Percentiles rank a stretch among this genome's conserved stretches.
Conservation (phyloP, 2,113 vertebrate species). For the Sturnus vulgaris region DNA sequence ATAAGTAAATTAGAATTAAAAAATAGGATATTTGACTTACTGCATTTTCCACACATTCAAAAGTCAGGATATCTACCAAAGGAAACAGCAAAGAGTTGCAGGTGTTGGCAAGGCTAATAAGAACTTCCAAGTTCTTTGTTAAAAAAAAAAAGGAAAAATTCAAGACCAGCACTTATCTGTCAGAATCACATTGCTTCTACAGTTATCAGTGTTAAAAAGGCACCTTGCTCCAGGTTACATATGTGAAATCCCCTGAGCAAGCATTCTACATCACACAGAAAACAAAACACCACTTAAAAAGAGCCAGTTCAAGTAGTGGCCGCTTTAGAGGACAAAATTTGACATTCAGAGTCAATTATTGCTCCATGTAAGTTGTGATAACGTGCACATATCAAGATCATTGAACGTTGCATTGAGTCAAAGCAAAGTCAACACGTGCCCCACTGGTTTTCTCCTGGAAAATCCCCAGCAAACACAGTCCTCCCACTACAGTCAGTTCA, state of each 20-base stretch:
- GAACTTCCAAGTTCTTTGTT: not conserved
- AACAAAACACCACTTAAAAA: not conserved
- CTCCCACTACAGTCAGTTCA: not conserved
- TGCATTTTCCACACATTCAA: not conserved
- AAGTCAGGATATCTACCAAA: not conserved
- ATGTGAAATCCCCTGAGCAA: not conserved
- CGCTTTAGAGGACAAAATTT: slow-evolving; percentile 30
- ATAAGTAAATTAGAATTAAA: not conserved
- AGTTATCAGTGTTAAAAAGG: slow-evolving; percentile 46
- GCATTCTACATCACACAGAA: not conserved
- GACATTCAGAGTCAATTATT: slow-evolving; percentile 29
- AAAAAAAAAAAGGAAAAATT: not conserved
- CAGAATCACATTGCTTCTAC: not conserved
- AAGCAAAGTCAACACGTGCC: slow-evolving; percentile 15
- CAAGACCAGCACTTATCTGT: slow-evolving; percentile 9
- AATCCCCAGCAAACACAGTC: not conserved
- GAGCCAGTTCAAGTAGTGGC: not conserved
- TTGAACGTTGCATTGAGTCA: not conserved
- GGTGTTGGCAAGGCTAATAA: not conserved
- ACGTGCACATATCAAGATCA: not conserved
- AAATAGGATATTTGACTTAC: slow-evolving; percentile 41
- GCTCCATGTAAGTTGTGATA: not conserved
- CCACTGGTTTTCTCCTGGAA: not conserved
- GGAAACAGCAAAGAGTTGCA: not conserved
- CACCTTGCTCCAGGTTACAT: slow-evolving; percentile 34